A percentile compares a stretch with the other conserved stretches of the same genome.
These are phyloP conservation scores for Mesorhabditis spiculigera DNA, from an alignment of 2,888 invertebrate species.

Conservation along the genomic window DNA sequence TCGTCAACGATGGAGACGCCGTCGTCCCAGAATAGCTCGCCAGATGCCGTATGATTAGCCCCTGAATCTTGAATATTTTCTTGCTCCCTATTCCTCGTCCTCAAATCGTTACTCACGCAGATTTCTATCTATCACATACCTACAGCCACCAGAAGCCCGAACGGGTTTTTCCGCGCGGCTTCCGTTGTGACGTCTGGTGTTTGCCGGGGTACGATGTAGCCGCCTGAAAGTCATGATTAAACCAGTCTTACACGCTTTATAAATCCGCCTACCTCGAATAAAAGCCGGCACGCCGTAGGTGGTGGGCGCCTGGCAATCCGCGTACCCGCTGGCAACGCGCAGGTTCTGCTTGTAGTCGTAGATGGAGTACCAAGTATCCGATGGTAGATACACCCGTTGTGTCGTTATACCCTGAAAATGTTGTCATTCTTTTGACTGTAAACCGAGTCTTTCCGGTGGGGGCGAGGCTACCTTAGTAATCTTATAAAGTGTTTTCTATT, in stretches of 20 bases:
- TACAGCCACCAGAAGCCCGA: constrained; percentile 69
- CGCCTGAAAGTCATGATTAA: constrained; percentile 59
- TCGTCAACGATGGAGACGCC: constrained; percentile 42
- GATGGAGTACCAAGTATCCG: constrained; percentile 57
- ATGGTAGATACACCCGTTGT: constrained; percentile 59
- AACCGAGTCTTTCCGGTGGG: no score
- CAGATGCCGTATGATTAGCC: constrained; percentile 18
- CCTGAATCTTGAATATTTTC: neutral
- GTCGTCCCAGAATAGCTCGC: constrained; percentile 51
- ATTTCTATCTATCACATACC: constrained; percentile 5
- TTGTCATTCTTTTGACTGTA: no score
- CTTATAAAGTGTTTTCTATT: no score
- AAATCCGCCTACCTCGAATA: constrained; percentile 29
- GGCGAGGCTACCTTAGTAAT: no score
- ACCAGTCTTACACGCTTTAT: neutral
- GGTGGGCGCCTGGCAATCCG: constrained; percentile 40
- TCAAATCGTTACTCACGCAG: no score
- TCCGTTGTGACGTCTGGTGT: constrained; percentile 43
- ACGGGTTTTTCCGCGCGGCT: constrained; percentile 66
- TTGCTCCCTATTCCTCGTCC: no score
- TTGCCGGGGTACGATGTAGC: constrained; percentile 66
- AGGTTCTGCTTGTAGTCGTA: constrained; percentile 35
- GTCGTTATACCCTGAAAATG: constrained; percentile 23
- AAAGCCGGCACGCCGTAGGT: constrained; percentile 45
- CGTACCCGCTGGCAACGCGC: constrained; percentile 20